Evolutionary conservation across 2,888 invertebrate species (phyloP), one percentile per base, ranked within the genome.

Genomic region (Teleiodes luculella): DNA sequence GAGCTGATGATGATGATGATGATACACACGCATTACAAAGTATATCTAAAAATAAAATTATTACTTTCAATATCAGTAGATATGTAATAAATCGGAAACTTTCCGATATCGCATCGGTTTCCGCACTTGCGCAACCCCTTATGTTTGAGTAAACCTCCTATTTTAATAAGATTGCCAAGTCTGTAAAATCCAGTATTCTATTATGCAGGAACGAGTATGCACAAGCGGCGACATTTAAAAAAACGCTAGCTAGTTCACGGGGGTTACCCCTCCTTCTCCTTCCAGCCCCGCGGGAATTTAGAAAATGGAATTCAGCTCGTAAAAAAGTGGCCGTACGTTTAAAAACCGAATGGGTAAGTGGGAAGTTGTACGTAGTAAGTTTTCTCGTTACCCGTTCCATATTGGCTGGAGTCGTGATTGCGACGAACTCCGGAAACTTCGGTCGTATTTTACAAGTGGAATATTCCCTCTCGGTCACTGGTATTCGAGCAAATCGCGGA

Each of bases 371-470:
- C 58, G 61, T 54, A 51, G 53, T 60, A 70, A 72, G 70, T 74
- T 74, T 69, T 67, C 70, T 67, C 70, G 69, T 72, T 72, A 66
- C 54, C 63, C 63, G 57, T 62, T 64, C 61, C 70, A 63, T 67
- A 68, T 67, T 70, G 67, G 64, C 59, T 59, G 56, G 57, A 45
- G 56, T 49, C 58, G 62, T 59, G 64, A 66, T 65, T 63, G 61
- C 64, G 58, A 52, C 58, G 47, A 60, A 54, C 48, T 52, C 48
- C 43, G 47, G 50, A 64, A 24, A 69, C 63, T 68, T 68, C 18
- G 56, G 48, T 52, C 66, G 62, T 65, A 70, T 67, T 71, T 69
- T 66, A 70, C 10, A 72, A 65, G 61, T 57, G 60, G 57, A 56
- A 59, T 67, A 67, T 66, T 60, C 52, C 58, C 58, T 52, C 59